Evolutionary conservation across 2,888 invertebrate genomes (phyloP).

Genomic region (Limnephilus marmoratus): DNA sequence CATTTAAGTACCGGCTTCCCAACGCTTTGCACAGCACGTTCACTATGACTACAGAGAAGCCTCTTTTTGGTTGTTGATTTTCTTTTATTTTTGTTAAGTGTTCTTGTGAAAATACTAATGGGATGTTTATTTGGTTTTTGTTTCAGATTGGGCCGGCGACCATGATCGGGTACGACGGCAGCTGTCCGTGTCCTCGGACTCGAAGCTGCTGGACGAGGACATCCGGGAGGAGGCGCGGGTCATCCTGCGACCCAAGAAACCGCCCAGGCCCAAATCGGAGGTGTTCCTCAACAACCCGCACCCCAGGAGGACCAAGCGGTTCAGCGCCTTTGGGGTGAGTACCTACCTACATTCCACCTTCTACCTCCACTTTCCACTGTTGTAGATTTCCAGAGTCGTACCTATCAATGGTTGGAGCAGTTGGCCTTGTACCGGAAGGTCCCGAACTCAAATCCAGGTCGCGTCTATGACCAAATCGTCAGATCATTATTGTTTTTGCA

Average conservation of each 20-base stretch:
- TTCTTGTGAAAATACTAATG: not conserved
- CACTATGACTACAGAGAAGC: too few relatives aligned
- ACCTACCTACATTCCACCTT: not conserved
- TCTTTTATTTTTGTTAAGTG: not conserved
- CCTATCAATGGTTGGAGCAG: too few relatives aligned
- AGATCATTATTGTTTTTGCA: too few relatives aligned
- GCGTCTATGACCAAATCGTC: too few relatives aligned
- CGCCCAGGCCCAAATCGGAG: constrained; percentile 97
- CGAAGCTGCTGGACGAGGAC: constrained; percentile 93
- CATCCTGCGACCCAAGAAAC: constrained; percentile 92
- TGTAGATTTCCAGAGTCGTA: too few relatives aligned
- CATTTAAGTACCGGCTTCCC: not conserved
- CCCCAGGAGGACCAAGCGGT: constrained; percentile 92
- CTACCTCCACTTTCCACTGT: too few relatives aligned
- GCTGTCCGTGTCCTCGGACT: constrained; percentile 94
- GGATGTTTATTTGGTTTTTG: constrained; percentile 57
- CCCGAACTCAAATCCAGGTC: too few relatives aligned
- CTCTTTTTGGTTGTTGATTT: too few relatives aligned
- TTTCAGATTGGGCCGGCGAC: constrained; percentile 89
- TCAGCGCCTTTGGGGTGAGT: constrained; percentile 97
- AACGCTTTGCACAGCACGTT: too few relatives aligned
- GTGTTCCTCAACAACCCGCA: constrained; percentile 90
- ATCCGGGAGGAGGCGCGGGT: constrained; percentile 93
- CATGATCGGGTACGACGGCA: constrained; percentile 93
- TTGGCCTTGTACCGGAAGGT: too few relatives aligned